Conservation (phyloP, 2,113 vertebrate genomes). For the Dipodomys merriami region DNA sequence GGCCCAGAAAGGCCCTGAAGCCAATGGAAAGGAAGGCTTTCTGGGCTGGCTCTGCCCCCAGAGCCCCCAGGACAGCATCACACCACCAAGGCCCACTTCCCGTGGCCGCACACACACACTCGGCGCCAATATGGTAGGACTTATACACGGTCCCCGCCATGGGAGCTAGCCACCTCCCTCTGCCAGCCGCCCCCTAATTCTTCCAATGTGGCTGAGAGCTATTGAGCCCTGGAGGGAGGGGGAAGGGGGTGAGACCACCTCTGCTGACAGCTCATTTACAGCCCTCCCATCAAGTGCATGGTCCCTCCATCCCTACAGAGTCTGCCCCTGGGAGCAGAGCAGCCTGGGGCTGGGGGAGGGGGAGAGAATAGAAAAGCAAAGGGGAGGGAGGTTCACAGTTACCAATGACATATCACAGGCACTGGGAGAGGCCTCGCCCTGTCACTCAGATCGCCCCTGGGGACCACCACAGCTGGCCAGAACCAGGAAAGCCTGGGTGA, state of each 20-base stretch:
- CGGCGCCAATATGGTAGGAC: constrained; percentile 66
- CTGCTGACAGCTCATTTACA: constrained; percentile 65
- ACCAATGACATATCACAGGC: constrained; percentile 56
- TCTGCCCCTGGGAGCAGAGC: constrained; percentile 16
- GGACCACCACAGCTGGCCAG: neutral
- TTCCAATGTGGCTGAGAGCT: constrained; percentile 75
- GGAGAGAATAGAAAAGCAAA: too few relatives aligned
- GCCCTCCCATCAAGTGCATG: constrained; percentile 48
- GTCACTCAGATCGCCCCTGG: constrained; percentile 37
- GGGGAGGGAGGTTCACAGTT: neutral
- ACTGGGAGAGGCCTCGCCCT: constrained; percentile 30
- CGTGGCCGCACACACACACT: neutral
- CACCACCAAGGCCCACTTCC: constrained; percentile 16
- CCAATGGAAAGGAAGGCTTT: neutral
- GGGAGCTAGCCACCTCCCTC: constrained; percentile 66
- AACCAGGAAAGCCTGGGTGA: neutral
- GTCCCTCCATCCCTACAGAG: neutral
- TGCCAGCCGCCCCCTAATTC: constrained; percentile 65
- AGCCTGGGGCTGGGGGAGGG: neutral
- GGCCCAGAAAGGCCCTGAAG: constrained; percentile 4
- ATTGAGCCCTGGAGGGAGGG: neutral
- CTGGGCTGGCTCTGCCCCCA: neutral
- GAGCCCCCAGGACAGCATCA: neutral
- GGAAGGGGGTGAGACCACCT: constrained; percentile 54
- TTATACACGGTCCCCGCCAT: constrained; percentile 60